phyloP scores from a whole-genome alignment of 2,888 invertebrate genomes.

The Nomada lathburiana region DNA sequence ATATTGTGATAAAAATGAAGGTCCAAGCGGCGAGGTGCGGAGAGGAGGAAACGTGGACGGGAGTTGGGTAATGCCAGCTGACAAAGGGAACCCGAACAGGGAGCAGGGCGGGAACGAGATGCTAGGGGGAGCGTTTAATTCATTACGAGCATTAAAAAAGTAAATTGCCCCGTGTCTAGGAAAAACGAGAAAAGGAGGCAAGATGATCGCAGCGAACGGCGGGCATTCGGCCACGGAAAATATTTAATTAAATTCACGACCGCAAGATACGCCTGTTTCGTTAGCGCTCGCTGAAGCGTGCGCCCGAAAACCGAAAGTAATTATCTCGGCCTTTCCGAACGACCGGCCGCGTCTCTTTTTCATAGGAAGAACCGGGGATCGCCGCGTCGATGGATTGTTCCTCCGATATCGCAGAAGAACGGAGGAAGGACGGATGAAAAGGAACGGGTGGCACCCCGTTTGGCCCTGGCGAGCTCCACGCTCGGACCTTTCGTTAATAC shows the following conservation, averaged over 20 bases:
- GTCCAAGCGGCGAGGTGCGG: slow-evolving; percentile 25
- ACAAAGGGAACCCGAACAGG: slow-evolving; percentile 48
- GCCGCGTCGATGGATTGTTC: slow-evolving; percentile 58
- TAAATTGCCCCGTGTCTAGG: slow-evolving; percentile 81
- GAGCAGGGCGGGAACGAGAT: slow-evolving; percentile 8
- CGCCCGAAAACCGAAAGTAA: slow-evolving; percentile 70
- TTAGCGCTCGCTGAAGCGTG: slow-evolving; percentile 65
- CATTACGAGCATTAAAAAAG: slow-evolving; percentile 83
- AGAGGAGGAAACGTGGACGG: slow-evolving; percentile 8
- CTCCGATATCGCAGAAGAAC: slow-evolving; percentile 47
- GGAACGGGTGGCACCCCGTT: slow-evolving; percentile 37
- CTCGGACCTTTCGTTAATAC: slow-evolving; percentile 44
- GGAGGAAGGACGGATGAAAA: slow-evolving; percentile 3
- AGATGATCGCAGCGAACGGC: slow-evolving; percentile 66
- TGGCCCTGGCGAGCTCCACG: slow-evolving; percentile 31
- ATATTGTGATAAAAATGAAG: slow-evolving; percentile 58
- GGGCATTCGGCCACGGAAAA: slow-evolving; percentile 80
- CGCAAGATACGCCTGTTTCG: slow-evolving; percentile 80
- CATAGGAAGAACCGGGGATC: slow-evolving; percentile 62
- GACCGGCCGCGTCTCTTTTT: slow-evolving; percentile 68
- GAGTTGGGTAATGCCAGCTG: slow-evolving; percentile 54
- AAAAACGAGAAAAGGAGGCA: slow-evolving; percentile 55
- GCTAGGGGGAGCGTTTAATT: slow-evolving; percentile 78
- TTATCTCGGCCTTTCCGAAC: slow-evolving; percentile 71
- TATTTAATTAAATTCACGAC: slow-evolving; percentile 84